Evolutionary conservation across 2,888 invertebrate genomes (phyloP).

Genomic region (Luperina nickerlii): DNA sequence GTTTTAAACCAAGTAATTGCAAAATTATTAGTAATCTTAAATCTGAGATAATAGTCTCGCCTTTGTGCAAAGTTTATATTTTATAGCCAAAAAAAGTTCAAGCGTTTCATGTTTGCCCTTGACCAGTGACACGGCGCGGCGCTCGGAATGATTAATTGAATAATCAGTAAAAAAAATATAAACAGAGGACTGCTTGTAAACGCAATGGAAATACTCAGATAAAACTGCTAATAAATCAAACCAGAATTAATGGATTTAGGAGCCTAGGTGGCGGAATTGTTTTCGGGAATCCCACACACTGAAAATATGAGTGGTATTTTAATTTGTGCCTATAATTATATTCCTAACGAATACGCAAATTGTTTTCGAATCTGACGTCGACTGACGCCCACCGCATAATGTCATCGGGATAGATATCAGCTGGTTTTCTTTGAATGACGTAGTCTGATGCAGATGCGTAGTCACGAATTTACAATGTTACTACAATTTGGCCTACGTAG

Average conservation of each 20-base stretch:
- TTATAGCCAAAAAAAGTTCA: slow-evolving; percentile 32
- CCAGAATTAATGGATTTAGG: background rate
- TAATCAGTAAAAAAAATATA: slow-evolving; percentile 33
- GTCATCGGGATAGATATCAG: slow-evolving; percentile 39
- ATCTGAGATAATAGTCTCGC: slow-evolving; percentile 8
- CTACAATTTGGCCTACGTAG: background rate
- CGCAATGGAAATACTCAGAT: background rate
- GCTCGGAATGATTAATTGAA: slow-evolving; percentile 35
- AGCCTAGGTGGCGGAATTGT: background rate
- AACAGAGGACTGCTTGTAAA: slow-evolving; percentile 7
- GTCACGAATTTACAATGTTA: slow-evolving; percentile 14
- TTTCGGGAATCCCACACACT: slow-evolving; percentile 18
- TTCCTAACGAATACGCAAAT: slow-evolving; percentile 10
- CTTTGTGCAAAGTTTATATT: slow-evolving; percentile 27
- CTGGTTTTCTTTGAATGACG: slow-evolving; percentile 37
- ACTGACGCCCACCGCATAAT: slow-evolving; percentile 34
- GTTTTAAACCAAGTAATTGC: background rate
- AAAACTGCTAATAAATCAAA: slow-evolving; percentile 19
- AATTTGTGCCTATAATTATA: slow-evolving; percentile 22
- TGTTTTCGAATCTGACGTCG: slow-evolving; percentile 33
- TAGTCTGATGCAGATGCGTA: slow-evolving; percentile 12
- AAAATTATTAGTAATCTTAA: slow-evolving; percentile 28
- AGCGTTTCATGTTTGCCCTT: slow-evolving; percentile 46
- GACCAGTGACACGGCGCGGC: slow-evolving; percentile 23
- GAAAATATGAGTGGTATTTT: slow-evolving; percentile 33